phyloP scores from a whole-genome alignment of 2,888 invertebrate genomes.

The Rapana venosa region DNA sequence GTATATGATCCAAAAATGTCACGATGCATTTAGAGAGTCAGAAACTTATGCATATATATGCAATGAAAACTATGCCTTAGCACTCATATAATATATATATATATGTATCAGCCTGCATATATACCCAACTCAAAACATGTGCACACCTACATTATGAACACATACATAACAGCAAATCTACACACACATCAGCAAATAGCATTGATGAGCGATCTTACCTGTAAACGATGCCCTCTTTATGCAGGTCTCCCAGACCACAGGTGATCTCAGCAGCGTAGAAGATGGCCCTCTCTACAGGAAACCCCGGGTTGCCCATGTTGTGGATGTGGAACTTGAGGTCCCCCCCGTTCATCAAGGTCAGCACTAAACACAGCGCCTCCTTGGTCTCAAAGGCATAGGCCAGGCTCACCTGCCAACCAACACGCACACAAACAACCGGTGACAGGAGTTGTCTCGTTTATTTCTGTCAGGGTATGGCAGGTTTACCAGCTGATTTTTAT shows the following conservation, averaged over 20 bases:
- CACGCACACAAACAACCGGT: not conserved
- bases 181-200: not conserved
- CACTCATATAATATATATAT: too few relatives aligned
- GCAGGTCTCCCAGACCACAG: slow-evolving; percentile 96
- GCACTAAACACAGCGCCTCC: slow-evolving; percentile 98
- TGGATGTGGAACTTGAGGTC: slow-evolving; percentile 99
- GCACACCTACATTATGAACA: not conserved
- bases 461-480: too few relatives aligned
- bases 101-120: too few relatives aligned
- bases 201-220: slow-evolving; percentile 62
- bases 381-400: slow-evolving; percentile 99
- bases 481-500: too few relatives aligned
- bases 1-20: too few relatives aligned
- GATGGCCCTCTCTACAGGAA: slow-evolving; percentile 91
- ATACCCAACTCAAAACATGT: too few relatives aligned
- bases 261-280: slow-evolving; percentile 98
- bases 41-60: too few relatives aligned
- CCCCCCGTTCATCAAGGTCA: slow-evolving; percentile 99
- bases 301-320: slow-evolving; percentile 93
- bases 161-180: not conserved
- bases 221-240: slow-evolving; percentile 95
- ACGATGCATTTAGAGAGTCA: too few relatives aligned
- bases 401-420: slow-evolving; percentile 87
- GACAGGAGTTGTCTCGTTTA: too few relatives aligned
- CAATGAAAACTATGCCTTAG: too few relatives aligned